Evolutionary conservation across 1,140 invertebrate species (phyloP), one percentile per base, ranked within the genome.

Genomic region (Tetramorium simillimum): DNA sequence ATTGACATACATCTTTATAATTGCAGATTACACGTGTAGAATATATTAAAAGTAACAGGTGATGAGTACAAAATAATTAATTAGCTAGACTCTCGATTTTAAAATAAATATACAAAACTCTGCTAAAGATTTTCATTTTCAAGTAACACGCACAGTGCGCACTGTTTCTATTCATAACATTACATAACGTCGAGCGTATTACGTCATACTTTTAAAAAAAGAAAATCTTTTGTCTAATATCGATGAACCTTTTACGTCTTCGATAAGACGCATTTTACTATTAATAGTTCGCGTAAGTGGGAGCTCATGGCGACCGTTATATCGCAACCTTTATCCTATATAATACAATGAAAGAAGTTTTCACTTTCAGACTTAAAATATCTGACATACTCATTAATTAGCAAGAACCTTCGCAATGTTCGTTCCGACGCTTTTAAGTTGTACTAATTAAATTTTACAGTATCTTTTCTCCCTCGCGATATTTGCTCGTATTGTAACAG

Each of bases 331-430:
- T 75, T 75, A 82, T 82, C 53, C 80, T 73, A 73, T 58, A 56
- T 60, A 73, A 84, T 84, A 84, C 69, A 84, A 84, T 75, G 67
- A 84, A 75, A 70, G 33, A 18, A 37, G 43, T 82, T 82, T 84
- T 75, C 37, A 60, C 53, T 82, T 82, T 84, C 53, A 75, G 80
- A 60, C 53, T 82, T 73, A 82, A 82, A 73, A 73, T 84, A 75
- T 21, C 56, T 46, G 18, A 56, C 18, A 58, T 81, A 70, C 21
- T 53, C 33, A 40, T 82, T 73, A 69, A 84, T 84, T 28, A 75
- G 40, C 12, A 62, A 84, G 53, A 60, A 62, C 24, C 65, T 73
- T 60, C 24, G 63, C 28, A 40, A 81, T 3, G 33, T 56, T 70
- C 37, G 21, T 4, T 3, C 16, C 43, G 28, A 37, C 24, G 60